Evolutionary conservation across 1,140 invertebrate genomes (phyloP), one percentile per base, ranked within the genome.

Genomic region (Alviniconcha marisindica): DNA sequence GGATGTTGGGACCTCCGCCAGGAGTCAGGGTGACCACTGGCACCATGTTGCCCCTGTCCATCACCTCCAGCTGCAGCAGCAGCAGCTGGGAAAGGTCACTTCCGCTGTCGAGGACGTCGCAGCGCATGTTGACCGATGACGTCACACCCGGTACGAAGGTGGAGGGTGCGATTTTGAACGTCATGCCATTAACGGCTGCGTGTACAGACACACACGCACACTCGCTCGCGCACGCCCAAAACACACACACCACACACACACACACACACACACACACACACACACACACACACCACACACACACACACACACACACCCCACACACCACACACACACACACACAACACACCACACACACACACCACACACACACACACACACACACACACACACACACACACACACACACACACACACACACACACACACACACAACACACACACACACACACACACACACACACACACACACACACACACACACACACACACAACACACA

Each of bases 1-100:
- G 60, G 77, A 79, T 18, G 10, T 79, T 28, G 12, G 78, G 24
- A 14, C 28, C 56, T 14, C 12, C n/a, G 14, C 78, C 78, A 0
- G 78, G 77, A 24, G 78, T 80, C 33, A 69, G 44, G 56, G 78
- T 80, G 0, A 80, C 78, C 12, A 80, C 38, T 24, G 77, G 78
- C 21, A 80, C 60, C 4, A 28, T 28, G 56, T 2, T 42, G 78
- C 56, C 78, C 2, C 60, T 12, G 56, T 69, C 44, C 15, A 48
- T 15, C 38, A 38, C 24, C 21, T 76, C 54, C 24, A 80, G 40
- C 78, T 80, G 78, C 7, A 79, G 31, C 10, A 80, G 78, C 56
- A 80, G 77, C 60, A 66, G 60, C 56, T 66, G 33, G 28, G 31
- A 42, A 33, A 69, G 21, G 5, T 66, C 42, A 38, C 28, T 2